Base-by-base conservation (phyloP, 2,888 invertebrate genomes). In the Achlya flavicornis region DNA sequence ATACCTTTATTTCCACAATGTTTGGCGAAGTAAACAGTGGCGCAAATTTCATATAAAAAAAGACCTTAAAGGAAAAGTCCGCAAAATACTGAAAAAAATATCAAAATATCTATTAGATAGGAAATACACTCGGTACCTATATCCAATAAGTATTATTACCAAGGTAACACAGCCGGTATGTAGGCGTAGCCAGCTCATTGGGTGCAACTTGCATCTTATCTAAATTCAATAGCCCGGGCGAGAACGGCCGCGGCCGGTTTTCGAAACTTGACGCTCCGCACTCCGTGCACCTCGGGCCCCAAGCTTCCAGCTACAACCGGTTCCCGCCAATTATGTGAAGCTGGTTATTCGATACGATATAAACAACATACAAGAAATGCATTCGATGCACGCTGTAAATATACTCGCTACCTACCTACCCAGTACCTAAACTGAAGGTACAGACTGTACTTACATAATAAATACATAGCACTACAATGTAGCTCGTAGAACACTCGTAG, bases 241-340 rank as follows among this genome's bases (percentile, higher is more conserved):
- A 41, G 41, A 70, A 72, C 66, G 72, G 75, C 67, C 69, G 73
- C 68, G 72, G 84, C 88, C 87, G 87, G 88, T 87, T 88, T 82
- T 72, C 71, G 70, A 78, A 73, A 76, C 74, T 74, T 75, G 76
- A 72, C 68, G 65, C 67, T 65, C 64, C 63, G 64, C 71, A 65
- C 70, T 67, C 63, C 64, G 61, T 66, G 57, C 68, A 58, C 67
- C 61, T 63, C 64, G n/a, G 48, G 48, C 65, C 63, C 62, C 65
- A 66, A 67, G 66, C 65, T 59, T 65, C 71, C 66, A 53, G 48
- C 48, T 53, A 53, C 58, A 71, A 70, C 70, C 60, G 61, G 71
- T 67, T 72, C 81, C 75, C 79, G 83, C 83, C 83, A 84, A 85
- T 86, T 84, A 83, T 77, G 76, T 74, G 75, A 7, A 53, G 48